Evolutionary conservation across 1,140 invertebrate genomes (phyloP).

Genomic region (Hesperophylax magnus): DNA sequence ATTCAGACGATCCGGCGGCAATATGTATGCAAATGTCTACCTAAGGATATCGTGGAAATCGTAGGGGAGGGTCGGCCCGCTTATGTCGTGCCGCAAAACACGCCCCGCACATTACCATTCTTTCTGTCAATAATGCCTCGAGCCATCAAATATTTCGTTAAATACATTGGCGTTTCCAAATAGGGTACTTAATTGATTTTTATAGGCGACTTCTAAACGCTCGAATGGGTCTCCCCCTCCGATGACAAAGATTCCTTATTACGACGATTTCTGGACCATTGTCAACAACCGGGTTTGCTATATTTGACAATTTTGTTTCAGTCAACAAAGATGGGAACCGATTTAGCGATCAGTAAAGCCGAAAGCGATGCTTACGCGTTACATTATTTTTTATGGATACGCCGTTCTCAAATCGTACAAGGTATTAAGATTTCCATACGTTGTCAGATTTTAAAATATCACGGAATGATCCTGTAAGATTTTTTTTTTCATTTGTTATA

Average conservation of each 20-base stretch:
- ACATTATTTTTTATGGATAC: no score
- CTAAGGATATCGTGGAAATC: constrained; percentile 12
- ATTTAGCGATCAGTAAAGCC: no score
- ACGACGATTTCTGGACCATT: no score
- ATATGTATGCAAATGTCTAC: constrained; percentile 56
- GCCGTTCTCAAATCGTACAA: neutral
- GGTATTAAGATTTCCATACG: neutral
- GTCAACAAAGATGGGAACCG: no score
- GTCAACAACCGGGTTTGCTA: no score
- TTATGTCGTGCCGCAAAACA: constrained; percentile 8
- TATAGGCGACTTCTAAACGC: neutral
- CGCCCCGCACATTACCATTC: constrained; percentile 29
- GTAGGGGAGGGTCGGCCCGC: constrained; percentile 17
- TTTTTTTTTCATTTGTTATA: no score
- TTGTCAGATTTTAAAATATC: neutral
- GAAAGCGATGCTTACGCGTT: no score
- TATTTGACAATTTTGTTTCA: no score
- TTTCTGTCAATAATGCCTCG: constrained; percentile 31
- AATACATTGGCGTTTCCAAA: neutral
- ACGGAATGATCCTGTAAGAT: no score
- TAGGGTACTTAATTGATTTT: constrained; percentile 12
- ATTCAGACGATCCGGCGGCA: constrained; percentile 51
- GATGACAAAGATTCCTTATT: no score
- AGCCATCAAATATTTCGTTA: constrained; percentile 15
- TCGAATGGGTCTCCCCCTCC: no score